phyloP scores from a whole-genome alignment of 2,888 invertebrate species.

The Ennomos erosarius region DNA sequence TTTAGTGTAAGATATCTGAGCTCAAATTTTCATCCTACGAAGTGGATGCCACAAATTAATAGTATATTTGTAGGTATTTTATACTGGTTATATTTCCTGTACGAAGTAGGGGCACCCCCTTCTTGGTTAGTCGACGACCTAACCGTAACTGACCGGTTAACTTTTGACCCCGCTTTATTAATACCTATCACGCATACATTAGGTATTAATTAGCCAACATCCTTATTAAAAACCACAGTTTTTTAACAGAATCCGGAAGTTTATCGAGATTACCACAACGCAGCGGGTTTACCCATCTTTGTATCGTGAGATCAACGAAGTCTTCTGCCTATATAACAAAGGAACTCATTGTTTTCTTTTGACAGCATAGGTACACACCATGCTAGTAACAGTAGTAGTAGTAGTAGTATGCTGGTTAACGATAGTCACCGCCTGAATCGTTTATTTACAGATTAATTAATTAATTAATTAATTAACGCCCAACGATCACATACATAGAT shows the following conservation, averaged over 20 bases:
- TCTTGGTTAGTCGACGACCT: neutral
- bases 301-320: constrained; percentile 18
- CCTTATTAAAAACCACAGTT: constrained; percentile 25
- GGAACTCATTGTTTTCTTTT: constrained; percentile 16
- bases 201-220: constrained; percentile 16
- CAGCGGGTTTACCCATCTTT: constrained; percentile 10
- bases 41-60: too few relatives aligned
- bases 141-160: constrained; percentile 12
- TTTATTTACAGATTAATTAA: too few relatives aligned
- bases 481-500: too few relatives aligned
- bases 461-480: too few relatives aligned
- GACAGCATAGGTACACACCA: neutral
- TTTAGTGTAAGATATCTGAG: too few relatives aligned
- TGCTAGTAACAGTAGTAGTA: too few relatives aligned
- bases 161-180: constrained; percentile 19
- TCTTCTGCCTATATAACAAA: constrained; percentile 6
- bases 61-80: too few relatives aligned
- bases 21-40: too few relatives aligned
- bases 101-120: too few relatives aligned
- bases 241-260: constrained; percentile 2
- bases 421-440: too few relatives aligned
- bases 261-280: constrained; percentile 3
- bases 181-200: neutral
- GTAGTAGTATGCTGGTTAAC: too few relatives aligned
- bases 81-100: too few relatives aligned